Evolutionary conservation across 2,113 vertebrate species (phyloP).

Genomic region (Oplegnathus fasciatus): DNA sequence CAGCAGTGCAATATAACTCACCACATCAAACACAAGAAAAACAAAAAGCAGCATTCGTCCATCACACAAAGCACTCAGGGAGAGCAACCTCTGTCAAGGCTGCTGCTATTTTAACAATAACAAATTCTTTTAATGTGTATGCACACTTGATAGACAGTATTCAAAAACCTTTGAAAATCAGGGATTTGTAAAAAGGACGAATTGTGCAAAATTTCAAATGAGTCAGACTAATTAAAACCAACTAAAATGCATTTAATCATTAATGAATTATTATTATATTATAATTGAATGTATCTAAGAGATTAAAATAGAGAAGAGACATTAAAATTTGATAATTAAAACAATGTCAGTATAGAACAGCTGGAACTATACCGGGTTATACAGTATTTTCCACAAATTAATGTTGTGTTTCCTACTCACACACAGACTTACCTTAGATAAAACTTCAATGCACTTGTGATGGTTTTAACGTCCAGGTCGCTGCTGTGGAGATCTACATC

Average conservation of each 20-base stretch:
- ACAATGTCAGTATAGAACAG: neutral
- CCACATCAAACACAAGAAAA: conserved; percentile 11
- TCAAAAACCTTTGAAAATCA: neutral
- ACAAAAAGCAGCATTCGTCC: neutral
- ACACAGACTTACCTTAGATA: conserved; percentile 90
- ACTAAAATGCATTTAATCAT: neutral
- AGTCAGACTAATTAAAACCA: neutral
- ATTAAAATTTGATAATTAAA: neutral
- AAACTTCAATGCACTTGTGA: conserved; percentile 98
- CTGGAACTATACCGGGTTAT: neutral
- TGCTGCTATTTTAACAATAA: neutral
- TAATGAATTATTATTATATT: neutral
- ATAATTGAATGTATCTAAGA: neutral
- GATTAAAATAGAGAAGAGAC: neutral
- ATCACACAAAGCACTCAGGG: conserved; percentile 6
- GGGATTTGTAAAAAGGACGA: neutral
- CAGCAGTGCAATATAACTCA: conserved; percentile 8
- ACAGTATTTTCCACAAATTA: neutral
- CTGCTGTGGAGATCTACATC: conserved; percentile 91
- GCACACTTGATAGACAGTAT: neutral
- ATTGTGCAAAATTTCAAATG: neutral
- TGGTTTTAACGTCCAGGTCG: conserved; percentile 96
- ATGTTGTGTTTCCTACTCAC: neutral
- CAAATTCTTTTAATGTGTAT: neutral
- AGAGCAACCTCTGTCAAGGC: conserved; percentile 8